phyloP scores from a whole-genome alignment of 2,797 vertebrate genomes.

The Cetoscarus ocellatus region DNA sequence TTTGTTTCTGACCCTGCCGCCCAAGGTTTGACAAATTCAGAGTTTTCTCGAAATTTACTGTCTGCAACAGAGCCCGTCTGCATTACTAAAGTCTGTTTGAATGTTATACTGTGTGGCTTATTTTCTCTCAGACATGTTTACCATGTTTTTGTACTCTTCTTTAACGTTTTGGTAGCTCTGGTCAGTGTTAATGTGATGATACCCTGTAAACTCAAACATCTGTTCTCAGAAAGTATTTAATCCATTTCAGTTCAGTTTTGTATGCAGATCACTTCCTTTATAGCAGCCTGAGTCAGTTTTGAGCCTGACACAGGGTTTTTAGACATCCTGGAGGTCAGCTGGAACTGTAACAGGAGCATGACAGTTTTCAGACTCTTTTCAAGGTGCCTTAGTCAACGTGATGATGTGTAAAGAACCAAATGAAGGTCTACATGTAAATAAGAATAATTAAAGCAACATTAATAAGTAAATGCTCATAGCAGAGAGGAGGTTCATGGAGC shows the following conservation, averaged over 20 bases:
- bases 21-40: too few species aligned
- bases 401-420: conserved; percentile 46
- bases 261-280: background rate
- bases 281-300: conserved; percentile 9
- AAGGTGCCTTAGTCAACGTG: conserved; percentile 30
- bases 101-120: background rate
- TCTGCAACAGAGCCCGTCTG: background rate
- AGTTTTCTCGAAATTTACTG: background rate
- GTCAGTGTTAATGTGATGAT: conserved; percentile 16
- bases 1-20: too few species aligned
- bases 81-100: background rate
- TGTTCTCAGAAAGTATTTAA: conserved; percentile 13
- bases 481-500: conserved; percentile 13
- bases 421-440: conserved; percentile 70
- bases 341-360: conserved; percentile 19
- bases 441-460: conserved; percentile 38
- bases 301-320: background rate
- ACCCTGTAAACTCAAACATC: too few species aligned
- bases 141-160: conserved; percentile 29
- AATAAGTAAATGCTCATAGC: conserved; percentile 46
- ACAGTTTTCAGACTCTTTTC: background rate
- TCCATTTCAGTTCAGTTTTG: conserved; percentile 18
- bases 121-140: conserved; percentile 12
- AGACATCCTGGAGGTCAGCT: conserved; percentile 19
- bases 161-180: background rate